Evolutionary conservation across 2,113 vertebrate genomes (phyloP).

Genomic region (Sturnus vulgaris): DNA sequence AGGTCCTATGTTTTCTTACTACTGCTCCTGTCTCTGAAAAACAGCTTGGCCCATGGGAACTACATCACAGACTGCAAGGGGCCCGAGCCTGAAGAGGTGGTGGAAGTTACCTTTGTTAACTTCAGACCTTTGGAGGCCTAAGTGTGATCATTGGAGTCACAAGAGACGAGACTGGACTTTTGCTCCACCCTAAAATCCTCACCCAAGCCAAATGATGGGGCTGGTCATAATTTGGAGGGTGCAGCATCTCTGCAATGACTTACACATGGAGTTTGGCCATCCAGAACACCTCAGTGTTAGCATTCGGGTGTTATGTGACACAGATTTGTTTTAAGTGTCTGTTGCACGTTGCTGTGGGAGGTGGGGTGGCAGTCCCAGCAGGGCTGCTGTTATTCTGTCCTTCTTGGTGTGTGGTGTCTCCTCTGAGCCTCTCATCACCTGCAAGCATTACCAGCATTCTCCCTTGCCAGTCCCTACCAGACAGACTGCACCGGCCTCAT

Average conservation of each 20-base stretch:
- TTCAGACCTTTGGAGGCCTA: neutral
- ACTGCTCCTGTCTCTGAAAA: neutral
- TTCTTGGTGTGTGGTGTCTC: neutral
- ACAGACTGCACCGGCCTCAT: neutral
- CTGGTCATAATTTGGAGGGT: neutral
- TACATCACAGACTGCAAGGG: neutral
- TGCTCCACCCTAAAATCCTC: neutral
- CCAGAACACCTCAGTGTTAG: neutral
- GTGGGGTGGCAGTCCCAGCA: neutral
- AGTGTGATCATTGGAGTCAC: neutral
- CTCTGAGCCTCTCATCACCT: neutral
- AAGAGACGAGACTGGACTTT: neutral
- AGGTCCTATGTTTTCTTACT: neutral
- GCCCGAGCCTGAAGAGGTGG: neutral
- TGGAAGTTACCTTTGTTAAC: neutral
- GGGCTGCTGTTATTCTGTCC: neutral
- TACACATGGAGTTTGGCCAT: neutral
- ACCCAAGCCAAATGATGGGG: neutral
- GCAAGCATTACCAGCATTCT: neutral
- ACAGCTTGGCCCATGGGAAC: neutral
- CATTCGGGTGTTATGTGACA: neutral
- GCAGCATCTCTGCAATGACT: neutral
- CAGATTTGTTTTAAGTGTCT: neutral
- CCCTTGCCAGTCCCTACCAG: neutral
- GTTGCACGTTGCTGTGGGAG: neutral